Evolutionary conservation across 2,113 vertebrate species (phyloP), one percentile per base, ranked within the genome.

Genomic region (Patagioenas fasciata): DNA sequence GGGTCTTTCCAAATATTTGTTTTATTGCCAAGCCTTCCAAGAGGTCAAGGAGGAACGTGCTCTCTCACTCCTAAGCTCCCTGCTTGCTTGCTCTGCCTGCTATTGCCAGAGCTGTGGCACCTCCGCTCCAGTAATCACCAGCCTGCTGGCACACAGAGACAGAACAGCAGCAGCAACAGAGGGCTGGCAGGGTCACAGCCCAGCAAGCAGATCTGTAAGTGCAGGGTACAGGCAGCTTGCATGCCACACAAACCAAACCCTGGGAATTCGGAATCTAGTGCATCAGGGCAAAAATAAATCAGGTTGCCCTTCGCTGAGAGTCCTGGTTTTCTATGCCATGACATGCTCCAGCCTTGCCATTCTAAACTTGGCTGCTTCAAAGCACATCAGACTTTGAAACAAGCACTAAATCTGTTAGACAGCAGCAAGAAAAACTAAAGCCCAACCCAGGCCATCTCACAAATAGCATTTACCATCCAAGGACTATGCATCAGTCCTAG

Each of bases 271-370:
- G 74, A 61, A 62, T 38, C 57, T 40, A 19, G n/a, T 2, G 5
- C 38, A 38, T 34, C 75, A 83, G 5, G 10, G 40, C 13, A 26
- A 61, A n/a, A 61, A n/a, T 19, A 54, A 7, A 50, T 15, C 51
- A 58, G 44, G 8, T 15, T 83, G 77, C 24, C 48, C 71, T 84
- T 61, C 53, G 31, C 0, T 42, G 70, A 42, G 38, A 69, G 36
- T 13, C 66, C 81, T 40, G 73, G 28, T 17, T 58, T 9, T 7
- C 11, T 11, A 1, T 8, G 61, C n/a, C 48, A 34, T 0, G 1
- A 65, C 58, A 64, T 0, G 9, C 48, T 81, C 73, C 57, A 88
- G 69, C 53, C 77, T 62, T 38, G 32, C 38, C 42, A 4, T 40
- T 70, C 70, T 13, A 56, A 67, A 15, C 57, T 88, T 34, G 2